Evolutionary conservation across 2,113 vertebrate species (phyloP).

Genomic region (Antechinus stuartii): DNA sequence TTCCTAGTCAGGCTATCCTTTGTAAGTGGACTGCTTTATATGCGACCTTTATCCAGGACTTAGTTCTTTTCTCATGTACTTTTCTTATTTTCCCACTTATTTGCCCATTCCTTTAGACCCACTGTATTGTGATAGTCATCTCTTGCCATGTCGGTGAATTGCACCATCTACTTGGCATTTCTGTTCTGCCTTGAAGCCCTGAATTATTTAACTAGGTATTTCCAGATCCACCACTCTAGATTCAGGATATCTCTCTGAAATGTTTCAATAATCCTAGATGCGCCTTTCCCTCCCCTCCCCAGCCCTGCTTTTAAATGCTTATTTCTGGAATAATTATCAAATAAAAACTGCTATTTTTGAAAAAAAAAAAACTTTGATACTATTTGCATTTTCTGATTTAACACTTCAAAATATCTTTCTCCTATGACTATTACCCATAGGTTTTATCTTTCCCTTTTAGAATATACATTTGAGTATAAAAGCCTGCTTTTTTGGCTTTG

Average conservation of each 20-base stretch:
- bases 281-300: not conserved
- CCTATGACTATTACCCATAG: not conserved
- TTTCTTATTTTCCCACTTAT: not conserved
- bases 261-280: not conserved
- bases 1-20: conserved; percentile 12
- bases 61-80: not conserved
- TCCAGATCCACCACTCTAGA: not conserved
- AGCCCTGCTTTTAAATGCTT: not conserved
- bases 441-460: not conserved
- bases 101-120: not conserved
- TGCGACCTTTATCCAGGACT: not conserved
- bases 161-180: not conserved
- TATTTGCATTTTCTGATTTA: not conserved
- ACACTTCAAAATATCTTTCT: not conserved
- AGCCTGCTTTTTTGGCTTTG: not conserved
- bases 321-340: not conserved
- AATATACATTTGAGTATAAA: not conserved
- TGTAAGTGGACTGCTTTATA: not conserved
- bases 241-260: not conserved
- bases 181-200: not conserved
- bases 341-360: not conserved
- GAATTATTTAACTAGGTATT: not conserved
- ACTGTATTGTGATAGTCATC: not conserved
- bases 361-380: not conserved
- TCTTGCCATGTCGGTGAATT: not conserved